Evolutionary conservation across 2,888 invertebrate genomes (phyloP), one percentile per base, ranked within the genome.

Genomic region (Hyposoter didymator): DNA sequence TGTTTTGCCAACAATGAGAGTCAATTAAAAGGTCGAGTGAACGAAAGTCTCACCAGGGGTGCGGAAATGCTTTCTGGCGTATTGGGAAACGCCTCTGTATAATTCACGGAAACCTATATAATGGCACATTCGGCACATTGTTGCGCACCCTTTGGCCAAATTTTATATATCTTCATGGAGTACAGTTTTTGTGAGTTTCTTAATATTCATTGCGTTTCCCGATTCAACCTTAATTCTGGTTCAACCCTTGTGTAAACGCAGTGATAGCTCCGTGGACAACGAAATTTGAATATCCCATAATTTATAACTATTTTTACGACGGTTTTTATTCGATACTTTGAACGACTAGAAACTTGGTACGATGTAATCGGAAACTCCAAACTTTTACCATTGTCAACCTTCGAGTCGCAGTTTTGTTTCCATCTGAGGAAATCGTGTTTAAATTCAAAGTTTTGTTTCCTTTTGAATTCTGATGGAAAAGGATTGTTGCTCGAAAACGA

Each of bases 1-100:
- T 91, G 90, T 91, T 91, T 91, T 90, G 90, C 88, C 90, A 91
- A 91, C 91, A 91, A 89, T 90, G 86, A 88, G 82, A 80, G 78
- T 76, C 87, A 89, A 90, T 90, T 89, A 88, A 88, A 89, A 67
- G 78, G 43, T 85, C 78, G 73, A 78, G 49, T 64, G 17, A 82
- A 69, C 70, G n/a, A 47, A 39, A 72, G 62, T 62, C 67, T 49
- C 81, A 78, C 62, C 76, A 80, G 86, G 79, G 85, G 86, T 69
- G 64, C 52, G 70, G 82, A 81, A 76, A 62, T 28, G 32, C 28
- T 64, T 64, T 72, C 76, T 80, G 62, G 75, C 72, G 66, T 66
- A 43, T 72, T 62, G 47, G 64, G 67, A 52, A 80, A 72, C 70
- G 72, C 75, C 62, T 52, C 52, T 72, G 43, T 72, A 43, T 76